A percentile compares a stretch with the other conserved stretches of the same genome.
phyloP scores from a whole-genome alignment of 2,113 vertebrate genomes.

The Pampusana beccarii region DNA sequence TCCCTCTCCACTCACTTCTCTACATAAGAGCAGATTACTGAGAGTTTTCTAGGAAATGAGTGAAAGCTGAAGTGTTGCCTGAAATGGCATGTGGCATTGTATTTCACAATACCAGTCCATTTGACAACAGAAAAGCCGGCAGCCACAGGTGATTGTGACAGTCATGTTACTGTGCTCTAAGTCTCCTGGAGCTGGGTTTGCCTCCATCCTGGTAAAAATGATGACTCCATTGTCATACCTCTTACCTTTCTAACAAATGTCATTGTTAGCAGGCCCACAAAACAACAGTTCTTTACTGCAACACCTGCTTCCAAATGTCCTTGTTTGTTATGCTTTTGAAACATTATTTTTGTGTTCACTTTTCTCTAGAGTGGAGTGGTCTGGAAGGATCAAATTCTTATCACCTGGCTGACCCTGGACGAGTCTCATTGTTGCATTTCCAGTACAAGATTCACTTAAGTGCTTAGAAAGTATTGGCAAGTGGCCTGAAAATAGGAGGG shows the following conservation, averaged over 20 bases:
- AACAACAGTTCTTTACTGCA: background rate
- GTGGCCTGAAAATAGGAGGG: background rate
- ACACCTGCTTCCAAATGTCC: background rate
- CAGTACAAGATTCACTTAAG: background rate
- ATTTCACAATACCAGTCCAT: constrained; percentile 30
- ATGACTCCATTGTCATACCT: background rate
- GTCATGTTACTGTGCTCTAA: background rate
- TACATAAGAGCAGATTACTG: background rate
- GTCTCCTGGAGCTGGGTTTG: constrained; percentile 8
- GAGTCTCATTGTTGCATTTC: background rate
- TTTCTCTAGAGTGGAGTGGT: background rate
- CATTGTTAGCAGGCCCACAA: background rate
- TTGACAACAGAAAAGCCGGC: constrained; percentile 49
- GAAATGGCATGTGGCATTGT: background rate
- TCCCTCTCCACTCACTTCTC: background rate
- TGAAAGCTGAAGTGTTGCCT: background rate
- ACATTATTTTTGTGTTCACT: background rate
- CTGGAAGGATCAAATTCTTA: background rate
- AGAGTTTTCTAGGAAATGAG: background rate
- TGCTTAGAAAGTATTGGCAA: background rate
- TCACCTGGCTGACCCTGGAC: background rate
- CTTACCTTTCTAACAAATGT: background rate
- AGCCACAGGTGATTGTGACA: background rate
- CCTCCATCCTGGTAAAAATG: constrained; percentile 24
- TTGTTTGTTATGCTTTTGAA: background rate